Evolutionary conservation across 2,113 vertebrate genomes (phyloP).

Genomic region (Phylloscopus whistleri): DNA sequence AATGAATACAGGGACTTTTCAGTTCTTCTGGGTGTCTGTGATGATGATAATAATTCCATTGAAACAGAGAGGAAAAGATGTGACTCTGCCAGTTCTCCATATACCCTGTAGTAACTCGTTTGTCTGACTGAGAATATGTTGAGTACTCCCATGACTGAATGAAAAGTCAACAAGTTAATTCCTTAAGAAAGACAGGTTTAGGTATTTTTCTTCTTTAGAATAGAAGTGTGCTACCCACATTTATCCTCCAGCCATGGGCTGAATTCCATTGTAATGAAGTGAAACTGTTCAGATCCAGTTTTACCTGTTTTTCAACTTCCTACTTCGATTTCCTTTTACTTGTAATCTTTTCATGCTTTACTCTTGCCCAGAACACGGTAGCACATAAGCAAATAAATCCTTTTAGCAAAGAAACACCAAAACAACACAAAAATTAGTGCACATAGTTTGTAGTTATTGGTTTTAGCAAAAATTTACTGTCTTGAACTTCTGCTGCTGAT

Average conservation of each 20-base stretch:
- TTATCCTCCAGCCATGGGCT: conserved; percentile 19
- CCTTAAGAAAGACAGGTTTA: neutral
- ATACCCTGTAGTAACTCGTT: neutral
- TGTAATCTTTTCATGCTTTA: neutral
- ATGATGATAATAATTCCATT: neutral
- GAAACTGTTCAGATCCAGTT: conserved; percentile 40
- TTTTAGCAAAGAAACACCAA: neutral
- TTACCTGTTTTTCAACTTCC: conserved; percentile 49
- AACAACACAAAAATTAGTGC: neutral
- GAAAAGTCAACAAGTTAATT: conserved; percentile 26
- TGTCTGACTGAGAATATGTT: neutral
- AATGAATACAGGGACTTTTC: neutral
- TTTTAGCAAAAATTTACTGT: neutral
- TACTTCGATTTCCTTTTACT: conserved; percentile 8
- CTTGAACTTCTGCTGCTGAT: neutral
- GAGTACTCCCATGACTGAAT: neutral
- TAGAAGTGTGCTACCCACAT: neutral
- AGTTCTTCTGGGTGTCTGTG: neutral
- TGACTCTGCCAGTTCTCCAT: neutral
- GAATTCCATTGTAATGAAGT: conserved; percentile 58
- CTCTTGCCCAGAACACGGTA: neutral
- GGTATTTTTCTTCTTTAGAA: neutral
- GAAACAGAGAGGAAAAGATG: neutral
- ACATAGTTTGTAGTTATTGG: neutral
- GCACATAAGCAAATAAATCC: neutral